Evolutionary conservation across 2,113 vertebrate genomes (phyloP), one percentile per base, ranked within the genome.

Genomic region (Hirundichthys speculiger): DNA sequence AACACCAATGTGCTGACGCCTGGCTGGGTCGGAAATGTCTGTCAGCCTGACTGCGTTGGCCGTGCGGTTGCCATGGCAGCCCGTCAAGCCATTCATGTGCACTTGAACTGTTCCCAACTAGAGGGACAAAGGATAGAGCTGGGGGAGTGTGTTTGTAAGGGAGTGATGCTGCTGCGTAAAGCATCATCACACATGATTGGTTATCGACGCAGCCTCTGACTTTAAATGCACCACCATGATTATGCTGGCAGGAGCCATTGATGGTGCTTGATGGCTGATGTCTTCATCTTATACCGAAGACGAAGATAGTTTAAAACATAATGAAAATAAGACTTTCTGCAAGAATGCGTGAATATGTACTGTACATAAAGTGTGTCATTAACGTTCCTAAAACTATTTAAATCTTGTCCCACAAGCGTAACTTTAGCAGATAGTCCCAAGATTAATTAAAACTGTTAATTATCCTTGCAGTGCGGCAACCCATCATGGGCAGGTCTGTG

Each of bases 61-160:
- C 69, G 52, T 86, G 85, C 75, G 49, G 88, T 89, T 83, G 50
- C 86, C 85, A 83, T 87, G 89, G 89, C 58, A 86, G 79, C 86
- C 22, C 4, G 27, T 73, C 77, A 80, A 85, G 75, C 78, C 84
- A 82, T 84, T 86, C 84, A 82, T 87, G 87, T 84, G 83, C 65
- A 83, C 78, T 73, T 76, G 66, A 81, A 83, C 52, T 60, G 79
- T 80, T 80, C 70, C 75, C 72, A 74, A 69, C 51, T 34, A 13
- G 42, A 70, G 77, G 45, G 64, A 63, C 54, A n/a, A 76, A 58
- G 45, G 71, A 54, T 19, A 22, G 43, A 59, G 53, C 46, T n/a
- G 53, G 20, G 62, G 30, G 69, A 47, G 53, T 62, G 56, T 73
- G 65, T 76, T 64, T 66, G 19, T 73, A 50, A 4, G 19, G 14